Percentiles rank a stretch among this genome's conserved stretches.
These are phyloP conservation scores for Aphis craccivora DNA, from an alignment of 1,140 invertebrate genomes.

Conservation along the genomic window DNA sequence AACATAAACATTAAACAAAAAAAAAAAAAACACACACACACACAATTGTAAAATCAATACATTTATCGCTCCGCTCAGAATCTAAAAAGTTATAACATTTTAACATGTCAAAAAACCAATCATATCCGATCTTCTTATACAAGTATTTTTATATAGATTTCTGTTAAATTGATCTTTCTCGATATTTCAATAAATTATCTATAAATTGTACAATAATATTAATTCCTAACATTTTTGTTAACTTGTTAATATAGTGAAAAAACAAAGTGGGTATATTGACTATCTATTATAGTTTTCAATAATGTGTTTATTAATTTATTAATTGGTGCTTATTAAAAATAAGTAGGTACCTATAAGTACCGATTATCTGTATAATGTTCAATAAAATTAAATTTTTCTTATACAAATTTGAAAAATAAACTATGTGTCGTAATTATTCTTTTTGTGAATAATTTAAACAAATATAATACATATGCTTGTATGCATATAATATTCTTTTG, in stretches of 20 bases:
- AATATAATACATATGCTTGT: not conserved
- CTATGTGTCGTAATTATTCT: not conserved
- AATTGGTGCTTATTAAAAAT: not conserved
- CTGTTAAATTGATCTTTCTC: not conserved
- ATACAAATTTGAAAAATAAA: not conserved
- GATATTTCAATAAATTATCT: not conserved
- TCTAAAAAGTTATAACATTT: not conserved
- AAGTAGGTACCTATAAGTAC: not conserved
- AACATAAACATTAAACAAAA: too few relatives aligned
- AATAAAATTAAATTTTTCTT: too few relatives aligned
- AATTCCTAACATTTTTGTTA: not conserved
- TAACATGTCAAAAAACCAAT: not conserved
- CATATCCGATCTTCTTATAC: not conserved
- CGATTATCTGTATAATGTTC: too few relatives aligned
- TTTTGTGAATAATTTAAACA: not conserved
- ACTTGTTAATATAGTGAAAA: not conserved
- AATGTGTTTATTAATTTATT: not conserved
- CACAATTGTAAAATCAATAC: too few relatives aligned
- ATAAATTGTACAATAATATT: not conserved
- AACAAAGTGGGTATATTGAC: not conserved
- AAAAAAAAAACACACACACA: too few relatives aligned
- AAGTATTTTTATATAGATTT: not conserved
- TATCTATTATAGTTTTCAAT: not conserved
- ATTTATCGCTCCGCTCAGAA: too few relatives aligned
- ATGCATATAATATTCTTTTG: not conserved